Conservation (phyloP, 2,113 vertebrate species). For the Saguinus midas region DNA sequence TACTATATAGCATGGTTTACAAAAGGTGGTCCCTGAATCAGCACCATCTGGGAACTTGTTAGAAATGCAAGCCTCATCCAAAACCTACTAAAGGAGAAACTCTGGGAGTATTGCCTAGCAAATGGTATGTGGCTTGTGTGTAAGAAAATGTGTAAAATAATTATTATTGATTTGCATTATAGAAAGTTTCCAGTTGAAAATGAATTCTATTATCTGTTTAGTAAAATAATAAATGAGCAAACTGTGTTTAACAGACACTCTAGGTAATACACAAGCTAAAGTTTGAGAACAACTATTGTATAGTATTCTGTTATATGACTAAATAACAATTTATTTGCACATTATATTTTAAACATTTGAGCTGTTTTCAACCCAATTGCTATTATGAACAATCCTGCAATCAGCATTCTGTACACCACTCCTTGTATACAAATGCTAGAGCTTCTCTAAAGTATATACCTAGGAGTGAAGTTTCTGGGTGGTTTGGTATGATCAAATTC, state of each 20-base stretch:
- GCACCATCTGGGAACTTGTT: neutral
- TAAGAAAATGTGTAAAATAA: neutral
- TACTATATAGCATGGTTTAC: neutral
- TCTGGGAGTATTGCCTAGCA: neutral
- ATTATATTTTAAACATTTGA: neutral
- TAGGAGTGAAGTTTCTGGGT: neutral
- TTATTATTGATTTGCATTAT: neutral
- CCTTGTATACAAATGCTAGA: neutral
- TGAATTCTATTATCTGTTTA: neutral
- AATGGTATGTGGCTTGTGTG: neutral
- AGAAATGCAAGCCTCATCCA: neutral
- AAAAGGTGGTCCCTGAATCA: neutral
- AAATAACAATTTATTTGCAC: neutral
- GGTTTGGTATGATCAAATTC: neutral
- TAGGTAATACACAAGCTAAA: neutral
- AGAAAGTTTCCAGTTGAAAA: conserved; percentile 36
- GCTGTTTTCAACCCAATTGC: neutral
- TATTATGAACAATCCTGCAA: neutral
- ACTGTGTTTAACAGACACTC: neutral
- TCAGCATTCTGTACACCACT: neutral
- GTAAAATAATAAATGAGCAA: neutral
- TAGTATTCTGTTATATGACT: neutral
- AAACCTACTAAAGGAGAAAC: neutral
- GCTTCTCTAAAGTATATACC: neutral
- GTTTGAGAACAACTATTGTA: neutral